Evolutionary conservation across 2,113 vertebrate genomes (phyloP).

Genomic region (Leuciscus idus): DNA sequence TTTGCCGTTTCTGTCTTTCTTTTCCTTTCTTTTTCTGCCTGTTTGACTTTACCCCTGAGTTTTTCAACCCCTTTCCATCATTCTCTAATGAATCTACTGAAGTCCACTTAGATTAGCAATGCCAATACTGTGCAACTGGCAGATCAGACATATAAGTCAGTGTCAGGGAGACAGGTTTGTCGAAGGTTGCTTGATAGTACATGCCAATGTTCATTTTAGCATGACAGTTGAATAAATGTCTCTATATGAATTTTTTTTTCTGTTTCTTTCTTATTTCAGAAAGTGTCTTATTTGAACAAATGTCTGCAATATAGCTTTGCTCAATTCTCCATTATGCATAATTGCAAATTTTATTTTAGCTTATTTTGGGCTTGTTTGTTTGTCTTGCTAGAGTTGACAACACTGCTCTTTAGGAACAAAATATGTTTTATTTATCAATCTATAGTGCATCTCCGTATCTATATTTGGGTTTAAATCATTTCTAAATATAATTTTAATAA

Average conservation of each 20-base stretch:
- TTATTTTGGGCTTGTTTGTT: no score
- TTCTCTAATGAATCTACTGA: slow-evolving; percentile 7
- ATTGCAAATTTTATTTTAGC: no score
- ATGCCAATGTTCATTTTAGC: slow-evolving; percentile 25
- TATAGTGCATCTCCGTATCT: not conserved
- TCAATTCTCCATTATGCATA: no score
- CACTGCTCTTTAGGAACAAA: not conserved
- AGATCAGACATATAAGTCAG: not conserved
- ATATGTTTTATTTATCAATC: not conserved
- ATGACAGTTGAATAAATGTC: slow-evolving; percentile 51
- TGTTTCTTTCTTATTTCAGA: slow-evolving; percentile 2
- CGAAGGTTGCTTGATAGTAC: slow-evolving; percentile 27
- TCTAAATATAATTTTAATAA: not conserved
- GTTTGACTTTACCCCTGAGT: not conserved
- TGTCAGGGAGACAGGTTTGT: not conserved
- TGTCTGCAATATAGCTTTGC: not conserved
- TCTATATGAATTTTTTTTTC: not conserved
- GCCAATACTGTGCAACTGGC: not conserved
- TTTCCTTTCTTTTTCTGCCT: not conserved
- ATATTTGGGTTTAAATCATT: not conserved
- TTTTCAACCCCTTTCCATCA: not conserved
- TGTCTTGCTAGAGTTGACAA: not conserved
- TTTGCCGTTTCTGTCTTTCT: slow-evolving; percentile 19
- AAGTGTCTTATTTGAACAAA: not conserved
- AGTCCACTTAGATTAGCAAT: not conserved